Evolutionary conservation across 2,113 vertebrate genomes (phyloP).

Genomic region (Tupaia tana): DNA sequence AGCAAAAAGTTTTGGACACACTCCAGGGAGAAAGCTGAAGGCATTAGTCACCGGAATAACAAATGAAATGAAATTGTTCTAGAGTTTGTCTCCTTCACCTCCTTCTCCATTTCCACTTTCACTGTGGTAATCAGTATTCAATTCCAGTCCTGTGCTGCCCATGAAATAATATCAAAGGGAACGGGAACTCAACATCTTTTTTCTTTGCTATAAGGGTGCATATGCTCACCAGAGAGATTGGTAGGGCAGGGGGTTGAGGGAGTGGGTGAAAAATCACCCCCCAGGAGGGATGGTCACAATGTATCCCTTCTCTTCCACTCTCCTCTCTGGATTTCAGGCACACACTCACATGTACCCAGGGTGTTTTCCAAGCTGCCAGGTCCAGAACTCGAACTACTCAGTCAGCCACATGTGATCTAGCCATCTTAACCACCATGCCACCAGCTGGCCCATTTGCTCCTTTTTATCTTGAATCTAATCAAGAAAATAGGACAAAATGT

Average conservation of each 20-base stretch:
- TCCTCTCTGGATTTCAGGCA: no score
- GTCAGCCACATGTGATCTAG: no score
- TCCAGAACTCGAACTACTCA: no score
- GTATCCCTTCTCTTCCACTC: no score
- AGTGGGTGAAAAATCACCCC: no score
- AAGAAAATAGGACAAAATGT: background rate
- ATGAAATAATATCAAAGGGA: background rate
- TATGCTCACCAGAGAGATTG: no score
- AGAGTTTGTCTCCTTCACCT: background rate
- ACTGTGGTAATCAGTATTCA: background rate
- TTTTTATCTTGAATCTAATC: background rate
- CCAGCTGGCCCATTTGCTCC: background rate
- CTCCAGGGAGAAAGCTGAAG: constrained; percentile 37
- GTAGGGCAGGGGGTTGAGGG: no score
- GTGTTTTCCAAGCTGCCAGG: no score
- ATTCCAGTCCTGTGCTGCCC: background rate
- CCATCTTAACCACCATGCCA: no score
- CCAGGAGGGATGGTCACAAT: no score
- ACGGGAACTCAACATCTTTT: background rate
- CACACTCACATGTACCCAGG: no score
- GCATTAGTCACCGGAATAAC: background rate
- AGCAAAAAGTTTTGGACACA: constrained; percentile 23
- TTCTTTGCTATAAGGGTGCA: no score
- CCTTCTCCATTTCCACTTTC: background rate
- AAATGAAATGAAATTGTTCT: background rate